Conservation (phyloP, 2,113 vertebrate species). For the Pelodiscus sinensis region DNA sequence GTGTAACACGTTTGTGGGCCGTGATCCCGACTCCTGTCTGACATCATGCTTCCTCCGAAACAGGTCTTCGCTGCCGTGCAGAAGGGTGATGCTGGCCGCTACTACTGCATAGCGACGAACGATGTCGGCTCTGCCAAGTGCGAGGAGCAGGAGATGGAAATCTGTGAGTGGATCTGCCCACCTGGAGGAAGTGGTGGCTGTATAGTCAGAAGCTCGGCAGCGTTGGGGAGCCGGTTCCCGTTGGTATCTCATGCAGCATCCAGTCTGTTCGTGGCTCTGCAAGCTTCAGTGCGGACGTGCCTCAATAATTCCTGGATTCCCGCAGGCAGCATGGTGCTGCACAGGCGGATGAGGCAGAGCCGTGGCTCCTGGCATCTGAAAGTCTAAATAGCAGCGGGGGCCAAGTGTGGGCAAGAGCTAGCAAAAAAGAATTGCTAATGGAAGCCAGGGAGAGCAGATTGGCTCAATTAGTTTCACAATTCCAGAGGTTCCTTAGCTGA, state of each 20-base stretch:
- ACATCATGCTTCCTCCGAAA: neutral
- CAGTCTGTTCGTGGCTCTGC: neutral
- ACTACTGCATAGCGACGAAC: slow-evolving; percentile 93
- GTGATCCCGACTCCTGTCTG: neutral
- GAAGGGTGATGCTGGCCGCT: slow-evolving; percentile 93
- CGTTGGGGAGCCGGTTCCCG: neutral
- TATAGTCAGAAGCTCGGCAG: neutral
- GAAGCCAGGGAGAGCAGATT: neutral
- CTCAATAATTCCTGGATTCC: neutral
- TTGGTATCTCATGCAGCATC: neutral
- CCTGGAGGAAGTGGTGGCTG: neutral
- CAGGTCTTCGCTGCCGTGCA: slow-evolving; percentile 91
- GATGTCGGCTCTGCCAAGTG: slow-evolving; percentile 91
- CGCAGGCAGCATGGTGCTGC: neutral
- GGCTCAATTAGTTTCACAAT: neutral
- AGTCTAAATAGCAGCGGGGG: neutral
- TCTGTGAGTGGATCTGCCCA: slow-evolving; percentile 86
- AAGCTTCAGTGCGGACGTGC: too few species aligned
- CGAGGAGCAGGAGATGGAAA: slow-evolving; percentile 90
- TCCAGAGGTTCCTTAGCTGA: neutral
- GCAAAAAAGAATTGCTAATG: neutral
- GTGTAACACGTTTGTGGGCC: neutral
- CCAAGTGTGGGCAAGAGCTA: neutral
- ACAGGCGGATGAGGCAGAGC: neutral
- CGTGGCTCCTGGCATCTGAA: neutral